phyloP scores from a whole-genome alignment of 2,797 vertebrate genomes.

The Periparus ater region DNA sequence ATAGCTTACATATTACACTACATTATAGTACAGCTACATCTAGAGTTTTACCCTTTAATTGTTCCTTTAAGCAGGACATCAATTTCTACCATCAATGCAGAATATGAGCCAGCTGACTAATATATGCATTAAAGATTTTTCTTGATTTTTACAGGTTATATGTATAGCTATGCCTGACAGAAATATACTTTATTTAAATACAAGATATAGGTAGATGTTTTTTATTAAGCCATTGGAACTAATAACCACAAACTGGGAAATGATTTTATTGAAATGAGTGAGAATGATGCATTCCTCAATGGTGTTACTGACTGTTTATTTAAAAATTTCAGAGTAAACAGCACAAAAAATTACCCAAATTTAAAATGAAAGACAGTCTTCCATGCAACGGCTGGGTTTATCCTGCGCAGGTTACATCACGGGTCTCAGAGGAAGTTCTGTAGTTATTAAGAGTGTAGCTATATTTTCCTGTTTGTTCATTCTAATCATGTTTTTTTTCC shows the following conservation, averaged over 20 bases:
- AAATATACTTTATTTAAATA: not conserved
- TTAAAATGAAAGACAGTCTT: not conserved
- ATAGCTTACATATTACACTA: not conserved
- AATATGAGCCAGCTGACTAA: not conserved
- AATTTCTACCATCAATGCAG: not conserved
- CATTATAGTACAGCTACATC: not conserved
- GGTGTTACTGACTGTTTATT: not conserved
- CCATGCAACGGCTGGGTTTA: not conserved
- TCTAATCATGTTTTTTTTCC: not conserved
- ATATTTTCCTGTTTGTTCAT: constrained; percentile 29
- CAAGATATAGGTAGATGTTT: not conserved
- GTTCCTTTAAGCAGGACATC: not conserved
- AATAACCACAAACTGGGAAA: not conserved
- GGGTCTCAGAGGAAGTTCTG: not conserved
- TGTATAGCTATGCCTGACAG: not conserved
- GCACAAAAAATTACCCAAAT: not conserved
- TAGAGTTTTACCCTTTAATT: not conserved
- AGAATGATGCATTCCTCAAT: not conserved
- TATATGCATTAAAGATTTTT: not conserved
- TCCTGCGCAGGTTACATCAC: not conserved
- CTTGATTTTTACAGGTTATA: not conserved
- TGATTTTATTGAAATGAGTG: not conserved
- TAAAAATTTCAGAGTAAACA: not conserved
- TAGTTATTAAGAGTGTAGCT: not conserved
- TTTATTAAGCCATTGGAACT: not conserved